phyloP scores from a whole-genome alignment of 2,113 vertebrate species.

The Sclerurus mexicanus region DNA sequence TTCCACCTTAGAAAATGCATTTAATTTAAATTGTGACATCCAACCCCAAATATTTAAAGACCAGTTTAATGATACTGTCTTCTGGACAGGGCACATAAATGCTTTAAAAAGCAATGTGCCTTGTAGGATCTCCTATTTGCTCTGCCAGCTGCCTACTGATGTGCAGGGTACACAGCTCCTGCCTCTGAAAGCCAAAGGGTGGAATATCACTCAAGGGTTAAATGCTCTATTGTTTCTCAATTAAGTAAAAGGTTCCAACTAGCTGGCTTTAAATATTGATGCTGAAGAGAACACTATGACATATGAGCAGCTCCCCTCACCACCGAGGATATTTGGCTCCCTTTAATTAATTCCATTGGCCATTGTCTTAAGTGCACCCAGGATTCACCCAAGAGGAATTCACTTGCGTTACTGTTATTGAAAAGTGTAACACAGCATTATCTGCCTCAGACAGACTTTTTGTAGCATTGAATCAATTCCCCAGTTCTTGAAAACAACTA shows the following conservation, averaged over 20 bases:
- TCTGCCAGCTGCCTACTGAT: conserved; percentile 55
- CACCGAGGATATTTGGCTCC: conserved; percentile 51
- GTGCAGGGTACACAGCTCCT: neutral
- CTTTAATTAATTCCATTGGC: conserved; percentile 64
- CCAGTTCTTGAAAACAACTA: conserved; percentile 61
- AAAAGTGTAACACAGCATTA: conserved; percentile 66
- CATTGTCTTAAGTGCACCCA: conserved; percentile 58
- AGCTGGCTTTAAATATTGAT: conserved; percentile 57
- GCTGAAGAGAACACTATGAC: conserved; percentile 13
- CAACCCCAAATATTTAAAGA: conserved; percentile 43
- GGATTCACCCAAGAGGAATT: conserved; percentile 61
- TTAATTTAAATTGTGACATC: conserved; percentile 60
- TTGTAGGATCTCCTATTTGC: conserved; percentile 52
- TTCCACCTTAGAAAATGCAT: conserved; percentile 44
- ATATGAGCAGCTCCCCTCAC: conserved; percentile 16
- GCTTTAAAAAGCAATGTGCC: conserved; percentile 50
- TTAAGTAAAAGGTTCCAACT: conserved; percentile 51
- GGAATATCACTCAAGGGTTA: conserved; percentile 24
- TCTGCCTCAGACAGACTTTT: conserved; percentile 68
- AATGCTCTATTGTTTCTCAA: conserved; percentile 38
- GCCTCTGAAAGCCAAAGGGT: neutral
- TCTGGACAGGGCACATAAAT: neutral
- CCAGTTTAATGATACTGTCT: conserved; percentile 22
- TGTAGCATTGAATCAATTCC: conserved; percentile 63
- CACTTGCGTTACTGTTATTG: conserved; percentile 35